Conservation (phyloP, 37 sponge, comb jelly and placozoan genomes). For the Trichoplax adhaerens region DNA sequence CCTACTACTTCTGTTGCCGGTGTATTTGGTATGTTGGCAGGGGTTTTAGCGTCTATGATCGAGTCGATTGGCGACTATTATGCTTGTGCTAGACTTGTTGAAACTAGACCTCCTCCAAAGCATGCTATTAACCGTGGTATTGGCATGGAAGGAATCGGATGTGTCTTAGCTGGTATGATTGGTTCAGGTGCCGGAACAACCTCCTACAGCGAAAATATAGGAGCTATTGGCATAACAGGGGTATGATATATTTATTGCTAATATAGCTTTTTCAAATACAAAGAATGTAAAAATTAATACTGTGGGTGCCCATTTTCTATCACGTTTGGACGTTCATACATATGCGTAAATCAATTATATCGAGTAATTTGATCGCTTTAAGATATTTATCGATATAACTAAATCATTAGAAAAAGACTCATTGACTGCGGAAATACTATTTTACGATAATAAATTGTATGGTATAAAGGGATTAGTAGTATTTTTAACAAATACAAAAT, state of each 20-base stretch:
- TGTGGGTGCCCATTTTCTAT: too few relatives aligned
- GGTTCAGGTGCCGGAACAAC: constrained; percentile 15
- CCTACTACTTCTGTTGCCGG: constrained; percentile 10
- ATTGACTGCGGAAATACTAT: too few relatives aligned
- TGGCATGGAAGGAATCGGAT: constrained; percentile 14
- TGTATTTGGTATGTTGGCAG: constrained; percentile 14
- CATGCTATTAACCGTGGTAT: constrained; percentile 15
- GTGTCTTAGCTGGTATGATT: constrained; percentile 11
- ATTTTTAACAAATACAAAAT: too few relatives aligned
- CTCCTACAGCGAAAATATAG: constrained; percentile 17
- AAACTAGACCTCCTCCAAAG: constrained; percentile 13
- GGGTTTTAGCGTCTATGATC: constrained; percentile 7
- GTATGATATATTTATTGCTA: not conserved
- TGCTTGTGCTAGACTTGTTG: constrained; percentile 18
- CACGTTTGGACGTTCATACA: too few relatives aligned
- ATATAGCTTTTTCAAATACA: not conserved
- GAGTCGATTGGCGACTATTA: constrained; percentile 20
- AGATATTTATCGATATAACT: too few relatives aligned
- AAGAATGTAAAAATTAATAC: too few relatives aligned
- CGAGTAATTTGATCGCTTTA: too few relatives aligned
- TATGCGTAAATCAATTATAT: too few relatives aligned
- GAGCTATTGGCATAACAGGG: constrained; percentile 16
- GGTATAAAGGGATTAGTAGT: too few relatives aligned
- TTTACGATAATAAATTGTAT: too few relatives aligned
- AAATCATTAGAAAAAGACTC: too few relatives aligned